Base-by-base conservation (phyloP, 2,797 vertebrate genomes). In the Sphenodon punctatus region DNA sequence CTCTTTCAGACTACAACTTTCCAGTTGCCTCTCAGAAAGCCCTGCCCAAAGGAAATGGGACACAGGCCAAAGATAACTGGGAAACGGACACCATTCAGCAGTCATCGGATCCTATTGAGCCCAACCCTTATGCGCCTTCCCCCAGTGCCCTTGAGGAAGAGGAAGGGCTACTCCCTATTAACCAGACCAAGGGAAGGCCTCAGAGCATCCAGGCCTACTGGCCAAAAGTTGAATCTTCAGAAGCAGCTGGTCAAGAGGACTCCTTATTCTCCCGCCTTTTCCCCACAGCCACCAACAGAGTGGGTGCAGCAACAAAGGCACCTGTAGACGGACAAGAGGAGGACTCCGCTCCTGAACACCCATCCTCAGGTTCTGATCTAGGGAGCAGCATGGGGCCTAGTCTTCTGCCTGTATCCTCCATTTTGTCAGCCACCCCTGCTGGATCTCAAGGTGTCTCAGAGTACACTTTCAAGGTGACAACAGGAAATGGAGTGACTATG, bases 1-100 rank as follows among this genome's bases (percentile, higher is more conserved):
- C 80, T 95, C 68, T 87, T 88, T 61, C 66, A 96, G 96, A 96
- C 91, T 95, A 96, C 17, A 89, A 64, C 74, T 95, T 96, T 78
- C 94, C 95, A 43, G 90, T 95, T 84, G 81, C 93, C 1, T 95
- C 94, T 49, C 95, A 92, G 88, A 96, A 95, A 85, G 68, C 82
- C 1, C 55, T 77, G 53, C 82, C 82, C 41, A 82, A 90, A 72
- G 86, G 67, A 49, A 94, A 95, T 5, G 56, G 69, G 23, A 93
- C 90, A 5, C 93, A 89, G 49, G 53, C 61, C 13, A 88, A 78
- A 10, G 92, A 94, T 49, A 80, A 49, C 59, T 92, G 70, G 92
- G 87, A 16, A 86, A 55, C 75, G 45, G 86, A 55, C 78, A 92
- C 83, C 75, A 88, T 53, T 38, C 92, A 93, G 36, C 88, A 92